A percentile compares a stretch with the other conserved stretches of the same genome.
phyloP scores from a whole-genome alignment of 2,113 vertebrate genomes.

The Tyrannus savana region DNA sequence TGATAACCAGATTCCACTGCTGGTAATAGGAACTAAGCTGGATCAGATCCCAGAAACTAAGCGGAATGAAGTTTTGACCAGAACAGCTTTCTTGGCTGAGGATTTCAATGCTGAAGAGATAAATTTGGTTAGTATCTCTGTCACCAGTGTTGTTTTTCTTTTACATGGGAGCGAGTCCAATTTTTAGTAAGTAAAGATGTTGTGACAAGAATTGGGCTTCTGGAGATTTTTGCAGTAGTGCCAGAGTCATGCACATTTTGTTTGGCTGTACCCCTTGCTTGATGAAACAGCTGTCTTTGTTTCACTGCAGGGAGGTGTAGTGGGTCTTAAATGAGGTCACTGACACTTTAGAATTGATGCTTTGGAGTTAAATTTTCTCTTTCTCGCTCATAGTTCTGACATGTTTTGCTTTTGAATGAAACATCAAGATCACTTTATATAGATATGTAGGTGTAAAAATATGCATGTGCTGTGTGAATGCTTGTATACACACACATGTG shows the following conservation, averaged over 20 bases:
- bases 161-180: background rate
- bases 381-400: background rate
- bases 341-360: background rate
- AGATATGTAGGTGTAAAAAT: background rate
- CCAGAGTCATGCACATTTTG: background rate
- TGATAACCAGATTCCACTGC: constrained; percentile 92
- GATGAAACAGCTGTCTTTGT: background rate
- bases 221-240: background rate
- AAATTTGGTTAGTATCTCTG: constrained; percentile 85
- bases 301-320: background rate
- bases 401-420: background rate
- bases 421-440: background rate
- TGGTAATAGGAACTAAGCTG: constrained; percentile 96
- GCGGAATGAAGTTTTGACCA: constrained; percentile 90
- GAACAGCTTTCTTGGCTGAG: constrained; percentile 94
- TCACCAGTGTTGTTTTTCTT: background rate
- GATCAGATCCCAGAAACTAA: constrained; percentile 96
- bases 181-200: background rate
- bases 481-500: background rate
- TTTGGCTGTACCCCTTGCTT: background rate
- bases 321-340: background rate
- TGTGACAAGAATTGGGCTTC: background rate
- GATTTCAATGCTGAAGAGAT: constrained; percentile 99
- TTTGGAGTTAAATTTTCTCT: background rate
- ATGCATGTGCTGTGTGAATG: background rate